phyloP scores from a whole-genome alignment of 2,888 invertebrate species.

The Tuta absoluta region DNA sequence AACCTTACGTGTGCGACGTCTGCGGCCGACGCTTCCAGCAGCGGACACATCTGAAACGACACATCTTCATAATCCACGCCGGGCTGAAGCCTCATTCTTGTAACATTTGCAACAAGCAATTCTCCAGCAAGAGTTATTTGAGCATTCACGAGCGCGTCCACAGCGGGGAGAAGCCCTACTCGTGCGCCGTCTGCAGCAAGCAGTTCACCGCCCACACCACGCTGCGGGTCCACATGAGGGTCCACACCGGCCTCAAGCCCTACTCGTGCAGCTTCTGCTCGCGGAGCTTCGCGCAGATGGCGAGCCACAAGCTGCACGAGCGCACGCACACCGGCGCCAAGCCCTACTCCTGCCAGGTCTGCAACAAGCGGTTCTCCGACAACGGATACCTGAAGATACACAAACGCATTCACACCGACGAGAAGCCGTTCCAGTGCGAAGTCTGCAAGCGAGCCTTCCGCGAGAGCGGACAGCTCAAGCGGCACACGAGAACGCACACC shows the following conservation, averaged over 20 bases:
- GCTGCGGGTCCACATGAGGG: slow-evolving; percentile 69
- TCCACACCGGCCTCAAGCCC: slow-evolving; percentile 69
- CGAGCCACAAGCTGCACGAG: slow-evolving; percentile 68
- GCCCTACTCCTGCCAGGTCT: slow-evolving; percentile 63
- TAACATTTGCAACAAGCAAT: slow-evolving; percentile 64
- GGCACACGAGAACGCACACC: slow-evolving; percentile 65
- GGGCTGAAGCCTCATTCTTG: slow-evolving; percentile 64
- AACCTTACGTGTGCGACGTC: slow-evolving; percentile 67
- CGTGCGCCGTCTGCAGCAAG: slow-evolving; percentile 68
- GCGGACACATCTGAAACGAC: slow-evolving; percentile 66
- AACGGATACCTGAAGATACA: slow-evolving; percentile 74
- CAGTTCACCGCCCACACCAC: slow-evolving; percentile 71
- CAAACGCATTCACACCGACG: slow-evolving; percentile 68
- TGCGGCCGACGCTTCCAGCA: slow-evolving; percentile 68
- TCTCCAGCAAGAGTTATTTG: slow-evolving; percentile 70
- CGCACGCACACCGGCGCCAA: slow-evolving; percentile 68
- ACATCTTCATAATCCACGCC: slow-evolving; percentile 68
- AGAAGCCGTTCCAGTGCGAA: slow-evolving; percentile 65
- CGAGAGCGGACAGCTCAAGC: slow-evolving; percentile 65
- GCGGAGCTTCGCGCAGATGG: slow-evolving; percentile 69
- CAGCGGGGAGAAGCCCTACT: slow-evolving; percentile 64
- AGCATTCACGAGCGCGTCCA: slow-evolving; percentile 68
- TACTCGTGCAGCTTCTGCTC: slow-evolving; percentile 65
- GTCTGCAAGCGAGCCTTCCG: slow-evolving; percentile 65
- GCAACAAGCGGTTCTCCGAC: slow-evolving; percentile 69